Conservation (phyloP, 2,113 vertebrate genomes). For the Tachysurus fulvidraco region DNA sequence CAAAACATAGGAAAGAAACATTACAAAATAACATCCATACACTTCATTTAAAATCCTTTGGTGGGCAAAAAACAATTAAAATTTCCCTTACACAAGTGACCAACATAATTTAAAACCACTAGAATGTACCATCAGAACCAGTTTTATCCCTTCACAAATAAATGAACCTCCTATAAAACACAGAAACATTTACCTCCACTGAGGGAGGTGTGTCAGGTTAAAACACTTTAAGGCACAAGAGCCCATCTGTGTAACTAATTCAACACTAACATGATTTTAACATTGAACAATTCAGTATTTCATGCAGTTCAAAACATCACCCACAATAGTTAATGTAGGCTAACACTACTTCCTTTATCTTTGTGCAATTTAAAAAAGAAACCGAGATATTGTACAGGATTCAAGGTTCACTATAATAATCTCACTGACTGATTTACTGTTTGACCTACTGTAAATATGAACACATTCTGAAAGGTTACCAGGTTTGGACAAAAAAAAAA, state of each 20-base stretch:
- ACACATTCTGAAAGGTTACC: neutral
- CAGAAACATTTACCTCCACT: neutral
- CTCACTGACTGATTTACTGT: neutral
- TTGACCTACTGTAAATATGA: neutral
- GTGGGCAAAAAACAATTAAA: conserved; percentile 5
- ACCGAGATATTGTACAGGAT: neutral
- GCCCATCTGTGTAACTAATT: neutral
- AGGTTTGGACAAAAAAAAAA: neutral
- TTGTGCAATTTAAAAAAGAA: conserved; percentile 2
- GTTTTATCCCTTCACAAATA: neutral
- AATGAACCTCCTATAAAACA: neutral
- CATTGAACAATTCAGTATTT: neutral
- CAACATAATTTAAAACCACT: neutral
- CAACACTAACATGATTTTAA: neutral
- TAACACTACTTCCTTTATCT: neutral
- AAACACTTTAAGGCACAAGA: conserved; percentile 17
- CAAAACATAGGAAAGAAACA: neutral
- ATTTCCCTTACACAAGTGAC: neutral
- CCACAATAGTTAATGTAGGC: neutral
- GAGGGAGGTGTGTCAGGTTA: neutral
- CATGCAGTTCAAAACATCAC: neutral
- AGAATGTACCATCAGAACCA: neutral
- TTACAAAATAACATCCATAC: neutral
- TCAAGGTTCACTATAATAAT: neutral
- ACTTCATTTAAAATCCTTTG: conserved; percentile 43